A percentile compares a stretch with the other conserved stretches of the same genome.
Evolutionary conservation across 2,113 vertebrate genomes (phyloP).

Genomic region (Peromyscus californicus): DNA sequence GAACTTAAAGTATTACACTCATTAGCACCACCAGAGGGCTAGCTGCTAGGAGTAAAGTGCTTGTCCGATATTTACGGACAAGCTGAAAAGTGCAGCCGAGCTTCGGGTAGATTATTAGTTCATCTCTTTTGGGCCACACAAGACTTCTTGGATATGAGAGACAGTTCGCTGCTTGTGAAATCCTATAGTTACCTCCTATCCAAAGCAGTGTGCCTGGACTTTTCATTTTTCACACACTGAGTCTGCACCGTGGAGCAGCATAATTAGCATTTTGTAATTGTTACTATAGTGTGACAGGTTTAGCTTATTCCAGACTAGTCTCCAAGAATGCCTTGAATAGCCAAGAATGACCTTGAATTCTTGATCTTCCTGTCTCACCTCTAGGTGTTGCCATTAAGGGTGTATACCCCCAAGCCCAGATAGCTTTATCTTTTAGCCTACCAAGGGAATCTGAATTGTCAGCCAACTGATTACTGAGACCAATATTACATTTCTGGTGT

Average conservation of each 20-base stretch:
- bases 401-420: not conserved
- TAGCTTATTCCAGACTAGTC: not conserved
- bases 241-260: not conserved
- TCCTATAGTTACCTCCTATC: constrained; percentile 7
- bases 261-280: not conserved
- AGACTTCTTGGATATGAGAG: constrained; percentile 48
- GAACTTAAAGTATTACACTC: constrained; percentile 44
- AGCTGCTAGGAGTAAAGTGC: constrained; percentile 5
- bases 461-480: not conserved
- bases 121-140: not conserved
- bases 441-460: constrained; percentile 24
- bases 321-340: not conserved
- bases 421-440: constrained; percentile 8
- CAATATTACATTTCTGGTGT: not conserved
- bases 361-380: not conserved
- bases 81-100: constrained; percentile 64
- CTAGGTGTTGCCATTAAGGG: not conserved
- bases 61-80: constrained; percentile 59
- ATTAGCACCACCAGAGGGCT: constrained; percentile 25
- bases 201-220: constrained; percentile 41
- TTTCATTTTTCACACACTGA: not conserved
- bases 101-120: constrained; percentile 61
- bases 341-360: not conserved
- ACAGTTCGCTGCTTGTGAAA: not conserved
- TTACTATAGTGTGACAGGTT: not conserved